Conservation (phyloP, 1,140 invertebrate genomes). For the Procambarus clarkii region DNA sequence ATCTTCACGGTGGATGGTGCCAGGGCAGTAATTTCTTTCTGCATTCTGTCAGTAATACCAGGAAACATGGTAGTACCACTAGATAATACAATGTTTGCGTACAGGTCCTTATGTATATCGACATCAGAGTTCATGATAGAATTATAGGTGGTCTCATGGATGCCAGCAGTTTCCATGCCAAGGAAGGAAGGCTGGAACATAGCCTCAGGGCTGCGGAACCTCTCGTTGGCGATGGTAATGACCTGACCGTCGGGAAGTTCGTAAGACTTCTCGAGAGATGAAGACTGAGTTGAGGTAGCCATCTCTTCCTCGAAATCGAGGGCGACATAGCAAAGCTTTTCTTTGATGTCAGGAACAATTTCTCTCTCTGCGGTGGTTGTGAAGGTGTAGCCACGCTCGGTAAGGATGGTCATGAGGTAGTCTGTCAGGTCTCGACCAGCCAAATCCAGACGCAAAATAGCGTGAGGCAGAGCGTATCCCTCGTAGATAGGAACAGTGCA, state of each 20-base stretch:
- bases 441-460: constrained; percentile 46
- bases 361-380: constrained; percentile 59
- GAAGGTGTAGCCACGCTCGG: constrained; percentile 57
- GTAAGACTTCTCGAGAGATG: constrained; percentile 56
- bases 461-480: constrained; percentile 38
- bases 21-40: constrained; percentile 55
- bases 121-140: constrained; percentile 61
- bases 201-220: constrained; percentile 59
- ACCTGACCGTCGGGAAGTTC: constrained; percentile 60
- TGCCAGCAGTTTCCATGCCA: constrained; percentile 48
- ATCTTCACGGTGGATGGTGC: constrained; percentile 59
- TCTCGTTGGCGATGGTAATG: constrained; percentile 59
- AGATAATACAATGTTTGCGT: constrained; percentile 47
- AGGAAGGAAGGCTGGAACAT: constrained; percentile 62
- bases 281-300: constrained; percentile 46
- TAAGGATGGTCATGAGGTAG: constrained; percentile 58
- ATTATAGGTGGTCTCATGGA: constrained; percentile 60
- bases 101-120: constrained; percentile 57
- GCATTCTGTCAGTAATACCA: constrained; percentile 54
- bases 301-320: constrained; percentile 57
- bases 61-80: constrained; percentile 58
- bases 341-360: constrained; percentile 62
- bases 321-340: constrained; percentile 55
- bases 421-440: constrained; percentile 54
- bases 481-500: constrained; percentile 52